Conservation (phyloP, 2,113 vertebrate genomes). For the Nibea albiflora region DNA sequence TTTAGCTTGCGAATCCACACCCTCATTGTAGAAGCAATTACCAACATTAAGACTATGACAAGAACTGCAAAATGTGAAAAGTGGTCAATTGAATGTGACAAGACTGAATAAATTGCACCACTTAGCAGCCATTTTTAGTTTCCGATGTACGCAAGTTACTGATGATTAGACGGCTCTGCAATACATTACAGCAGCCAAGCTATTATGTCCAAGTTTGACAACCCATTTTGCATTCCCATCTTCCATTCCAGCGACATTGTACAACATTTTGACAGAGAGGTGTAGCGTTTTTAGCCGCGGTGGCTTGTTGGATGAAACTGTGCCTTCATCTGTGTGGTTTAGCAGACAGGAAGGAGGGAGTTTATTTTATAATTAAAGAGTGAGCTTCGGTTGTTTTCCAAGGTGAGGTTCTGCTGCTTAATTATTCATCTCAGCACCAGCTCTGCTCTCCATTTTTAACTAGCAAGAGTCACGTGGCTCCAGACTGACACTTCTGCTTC, state of each 20-base stretch:
- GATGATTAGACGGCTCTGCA: constrained; percentile 43
- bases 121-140: constrained; percentile 44
- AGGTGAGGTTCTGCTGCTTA: constrained; percentile 3
- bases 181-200: constrained; percentile 33
- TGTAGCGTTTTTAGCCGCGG: background rate
- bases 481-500: background rate
- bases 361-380: constrained; percentile 4
- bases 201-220: constrained; percentile 40
- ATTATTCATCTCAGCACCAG: background rate
- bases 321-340: background rate
- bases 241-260: constrained; percentile 18
- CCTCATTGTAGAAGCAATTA: constrained; percentile 43
- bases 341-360: background rate
- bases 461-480: background rate
- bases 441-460: background rate
- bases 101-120: constrained; percentile 55
- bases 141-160: constrained; percentile 25
- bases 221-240: constrained; percentile 17
- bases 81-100: constrained; percentile 54
- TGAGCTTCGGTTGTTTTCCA: background rate
- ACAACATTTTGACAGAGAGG: background rate
- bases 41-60: constrained; percentile 27
- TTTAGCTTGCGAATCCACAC: constrained; percentile 21
- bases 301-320: background rate
- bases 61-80: constrained; percentile 41